Evolutionary conservation across 2,888 invertebrate genomes (phyloP), one percentile per base, ranked within the genome.

Genomic region (Cheilosia scutellata): DNA sequence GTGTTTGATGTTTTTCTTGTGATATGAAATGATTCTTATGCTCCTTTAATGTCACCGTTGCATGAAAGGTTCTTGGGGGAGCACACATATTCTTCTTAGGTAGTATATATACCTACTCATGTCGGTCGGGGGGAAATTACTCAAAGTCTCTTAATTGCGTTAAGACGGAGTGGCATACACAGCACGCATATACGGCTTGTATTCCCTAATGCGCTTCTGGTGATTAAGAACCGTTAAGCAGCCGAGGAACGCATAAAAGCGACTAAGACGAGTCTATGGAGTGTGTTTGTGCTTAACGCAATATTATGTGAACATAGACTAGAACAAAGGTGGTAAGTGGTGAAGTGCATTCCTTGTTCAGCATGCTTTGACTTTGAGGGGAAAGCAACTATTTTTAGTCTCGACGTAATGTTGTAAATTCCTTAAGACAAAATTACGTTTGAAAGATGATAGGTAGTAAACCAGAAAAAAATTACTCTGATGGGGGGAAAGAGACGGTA

Each of bases 1-100:
- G 74, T 62, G 80, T 76, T 80, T 86, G 80, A 80, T 86, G 84
- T 86, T 62, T 71, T 74, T 57, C 58, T 70, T 68, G 63, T 71
- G 76, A 66, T 55, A 84, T 79, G 80, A 80, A 86, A 80, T 76
- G 66, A 20, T 86, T 37, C 76, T 62, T 71, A 66, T 76, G 80
- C n/a, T 80, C 75, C 55, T 86, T 80, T 80, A 80, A 80, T 72
- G 75, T 76, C 66, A 60, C 49, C 76, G 49, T 71, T 60, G 66
- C 76, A 82, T 75, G 80, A 51, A 82, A 82, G 44, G 62, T 51
- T 40, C 63, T 65, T 65, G n/a, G 29, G 40, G 29, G 33, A n/a
- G 29, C 29, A 47, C 29, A 62, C 53, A 58, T 57, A 58, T 62
- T 63, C 25, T 44, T 27, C 68, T 5, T 25, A n/a, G 40, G 40